Percentiles rank a stretch among this genome's conserved stretches.
Evolutionary conservation across 2,888 invertebrate genomes (phyloP).

Genomic region (Spatulosminthurus flaviceps): DNA sequence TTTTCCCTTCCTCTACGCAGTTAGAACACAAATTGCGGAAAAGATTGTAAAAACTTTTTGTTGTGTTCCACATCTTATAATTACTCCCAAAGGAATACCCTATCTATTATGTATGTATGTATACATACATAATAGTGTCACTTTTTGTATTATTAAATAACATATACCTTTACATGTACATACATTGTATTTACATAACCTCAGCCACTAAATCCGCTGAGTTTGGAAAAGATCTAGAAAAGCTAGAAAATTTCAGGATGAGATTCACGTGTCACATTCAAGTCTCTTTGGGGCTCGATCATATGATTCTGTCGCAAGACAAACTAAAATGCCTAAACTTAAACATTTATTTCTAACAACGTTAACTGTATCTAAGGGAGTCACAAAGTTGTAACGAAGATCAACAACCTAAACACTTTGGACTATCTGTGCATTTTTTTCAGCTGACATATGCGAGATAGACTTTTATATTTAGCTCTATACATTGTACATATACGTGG

Average conservation of each 20-base stretch:
- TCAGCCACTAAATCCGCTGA: no score
- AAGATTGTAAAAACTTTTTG: constrained; percentile 18
- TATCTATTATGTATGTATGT: background rate
- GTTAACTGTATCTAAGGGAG: background rate
- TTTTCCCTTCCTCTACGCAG: background rate
- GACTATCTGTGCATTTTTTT: background rate
- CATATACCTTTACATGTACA: background rate
- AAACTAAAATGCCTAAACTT: no score
- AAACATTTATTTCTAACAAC: no score
- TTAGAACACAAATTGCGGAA: background rate
- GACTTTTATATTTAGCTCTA: background rate
- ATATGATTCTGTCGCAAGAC: no score
- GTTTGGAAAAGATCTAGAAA: no score
- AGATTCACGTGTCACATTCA: no score
- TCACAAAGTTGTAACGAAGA: background rate
- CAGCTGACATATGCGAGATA: background rate
- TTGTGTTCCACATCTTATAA: constrained; percentile 5
- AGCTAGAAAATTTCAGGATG: no score
- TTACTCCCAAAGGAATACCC: constrained; percentile 16
- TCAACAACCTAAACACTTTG: background rate
- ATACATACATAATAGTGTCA: background rate
- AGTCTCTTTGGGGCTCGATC: no score
- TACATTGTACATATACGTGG: background rate
- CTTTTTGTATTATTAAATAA: background rate
- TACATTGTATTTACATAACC: no score